A percentile compares a stretch with the other conserved stretches of the same genome.
Evolutionary conservation across 2,888 invertebrate genomes (phyloP).

Genomic region (Nycteola revayana): DNA sequence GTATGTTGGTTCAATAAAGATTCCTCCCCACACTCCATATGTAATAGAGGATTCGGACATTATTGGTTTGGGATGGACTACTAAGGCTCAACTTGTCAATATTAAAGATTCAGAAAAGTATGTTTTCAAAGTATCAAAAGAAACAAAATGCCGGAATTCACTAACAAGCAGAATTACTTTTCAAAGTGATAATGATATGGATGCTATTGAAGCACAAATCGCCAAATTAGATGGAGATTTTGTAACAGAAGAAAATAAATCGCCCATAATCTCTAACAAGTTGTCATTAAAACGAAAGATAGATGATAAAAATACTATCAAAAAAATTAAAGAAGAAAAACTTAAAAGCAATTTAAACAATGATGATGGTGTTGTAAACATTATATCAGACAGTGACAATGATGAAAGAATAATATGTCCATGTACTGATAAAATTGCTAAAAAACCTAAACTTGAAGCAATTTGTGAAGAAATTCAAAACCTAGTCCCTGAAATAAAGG

Average conservation of each 20-base stretch:
- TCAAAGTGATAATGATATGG: slow-evolving; percentile 51
- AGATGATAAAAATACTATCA: slow-evolving; percentile 27
- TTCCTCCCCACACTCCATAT: slow-evolving; percentile 54
- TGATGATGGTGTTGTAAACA: slow-evolving; percentile 38
- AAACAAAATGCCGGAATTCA: slow-evolving; percentile 23
- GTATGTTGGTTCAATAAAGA: slow-evolving; percentile 71
- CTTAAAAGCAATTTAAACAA: slow-evolving; percentile 17
- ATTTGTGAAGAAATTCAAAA: slow-evolving; percentile 33
- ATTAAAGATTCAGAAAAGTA: slow-evolving; percentile 60
- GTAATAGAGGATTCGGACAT: slow-evolving; percentile 64
- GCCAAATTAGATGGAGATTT: slow-evolving; percentile 28
- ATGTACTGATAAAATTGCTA: slow-evolving; percentile 17
- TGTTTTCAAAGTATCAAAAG: slow-evolving; percentile 57
- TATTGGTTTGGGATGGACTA: slow-evolving; percentile 79
- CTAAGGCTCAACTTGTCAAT: slow-evolving; percentile 43
- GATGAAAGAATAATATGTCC: slow-evolving; percentile 27
- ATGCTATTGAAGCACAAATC: slow-evolving; percentile 46
- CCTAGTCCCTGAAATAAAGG: slow-evolving; percentile 35
- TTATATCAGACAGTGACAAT: slow-evolving; percentile 54
- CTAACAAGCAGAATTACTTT: slow-evolving; percentile 45
- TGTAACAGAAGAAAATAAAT: slow-evolving; percentile 7
- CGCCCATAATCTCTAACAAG: slow-evolving; percentile 35
- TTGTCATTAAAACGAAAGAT: slow-evolving; percentile 52
- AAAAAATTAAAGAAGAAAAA: slow-evolving; percentile 27
- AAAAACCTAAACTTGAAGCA: slow-evolving; percentile 48